phyloP scores from a whole-genome alignment of 2,797 vertebrate genomes.

The Galagoides demidoff region DNA sequence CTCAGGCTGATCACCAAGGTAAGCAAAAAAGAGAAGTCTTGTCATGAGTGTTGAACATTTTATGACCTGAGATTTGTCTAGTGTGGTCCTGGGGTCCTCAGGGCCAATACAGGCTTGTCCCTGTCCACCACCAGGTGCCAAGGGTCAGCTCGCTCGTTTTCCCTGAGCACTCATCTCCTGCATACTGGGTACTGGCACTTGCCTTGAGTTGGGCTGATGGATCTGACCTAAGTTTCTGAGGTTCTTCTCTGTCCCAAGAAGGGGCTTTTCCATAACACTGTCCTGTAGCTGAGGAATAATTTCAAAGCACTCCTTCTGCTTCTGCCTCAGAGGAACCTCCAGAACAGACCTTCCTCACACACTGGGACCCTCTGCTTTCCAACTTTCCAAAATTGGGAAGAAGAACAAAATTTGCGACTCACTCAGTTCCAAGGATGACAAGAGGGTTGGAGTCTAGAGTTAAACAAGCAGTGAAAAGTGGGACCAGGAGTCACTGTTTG shows the following conservation, averaged over 20 bases:
- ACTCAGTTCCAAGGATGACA: not conserved
- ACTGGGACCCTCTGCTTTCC: not conserved
- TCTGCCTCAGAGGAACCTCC: not conserved
- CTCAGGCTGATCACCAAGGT: not conserved
- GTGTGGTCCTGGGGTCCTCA: not conserved
- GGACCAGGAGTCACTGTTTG: not conserved
- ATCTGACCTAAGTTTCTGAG: not conserved
- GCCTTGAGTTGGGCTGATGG: not conserved
- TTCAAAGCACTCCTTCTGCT: not conserved
- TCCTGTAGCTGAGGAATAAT: not conserved
- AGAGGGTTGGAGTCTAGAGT: not conserved
- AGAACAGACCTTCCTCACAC: not conserved
- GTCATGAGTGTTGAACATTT: not conserved
- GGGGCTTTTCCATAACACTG: not conserved
- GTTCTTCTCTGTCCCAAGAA: not conserved
- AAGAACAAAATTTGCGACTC: not conserved
- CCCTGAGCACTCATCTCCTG: not conserved
- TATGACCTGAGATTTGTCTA: not conserved
- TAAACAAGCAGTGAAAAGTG: not conserved
- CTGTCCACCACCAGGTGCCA: accelerated
- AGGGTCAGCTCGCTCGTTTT: accelerated
- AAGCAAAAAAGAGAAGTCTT: not conserved
- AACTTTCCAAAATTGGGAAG: not conserved
- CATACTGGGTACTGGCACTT: not conserved
- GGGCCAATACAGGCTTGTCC: not conserved